Evolutionary conservation across 2,797 vertebrate species (phyloP).

Genomic region (Acipenser oxyrinchus): DNA sequence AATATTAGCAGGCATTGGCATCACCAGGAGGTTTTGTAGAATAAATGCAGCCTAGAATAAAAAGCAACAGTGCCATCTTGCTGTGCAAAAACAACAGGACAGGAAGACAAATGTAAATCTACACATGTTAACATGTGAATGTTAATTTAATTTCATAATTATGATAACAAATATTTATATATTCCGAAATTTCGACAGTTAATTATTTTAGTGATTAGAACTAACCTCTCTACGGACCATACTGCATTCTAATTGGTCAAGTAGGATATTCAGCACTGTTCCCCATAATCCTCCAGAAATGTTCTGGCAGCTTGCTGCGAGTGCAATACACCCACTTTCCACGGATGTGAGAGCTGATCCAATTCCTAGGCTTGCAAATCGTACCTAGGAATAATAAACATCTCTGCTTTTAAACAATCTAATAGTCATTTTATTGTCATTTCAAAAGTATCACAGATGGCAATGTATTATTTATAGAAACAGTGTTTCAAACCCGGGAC

Average conservation of each 20-base stretch:
- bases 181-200: too few species aligned
- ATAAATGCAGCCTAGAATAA: conserved; percentile 84
- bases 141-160: too few species aligned
- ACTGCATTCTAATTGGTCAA: conserved; percentile 88
- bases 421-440: conserved; percentile 4
- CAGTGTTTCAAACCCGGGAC: too few species aligned
- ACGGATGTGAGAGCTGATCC: conserved; percentile 79
- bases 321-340: conserved; percentile 73
- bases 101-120: too few species aligned
- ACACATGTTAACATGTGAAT: too few species aligned
- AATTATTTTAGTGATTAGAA: conserved; percentile 7
- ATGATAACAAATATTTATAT: too few species aligned
- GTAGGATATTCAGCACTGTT: conserved; percentile 82
- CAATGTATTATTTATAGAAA: too few species aligned
- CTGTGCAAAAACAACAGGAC: conserved; percentile 32
- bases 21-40: conserved; percentile 91
- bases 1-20: conserved; percentile 74
- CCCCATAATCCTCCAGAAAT: conserved; percentile 97
- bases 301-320: conserved; percentile 88
- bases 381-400: conserved; percentile 61
- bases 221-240: conserved; percentile 91
- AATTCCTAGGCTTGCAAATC: conserved; percentile 84
- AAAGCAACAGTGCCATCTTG: conserved; percentile 70
- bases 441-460: neutral
- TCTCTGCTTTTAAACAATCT: conserved; percentile 16